These are phyloP conservation scores for Philereme vetulata DNA, from an alignment of 2,888 invertebrate genomes.

Conservation along the genomic window DNA sequence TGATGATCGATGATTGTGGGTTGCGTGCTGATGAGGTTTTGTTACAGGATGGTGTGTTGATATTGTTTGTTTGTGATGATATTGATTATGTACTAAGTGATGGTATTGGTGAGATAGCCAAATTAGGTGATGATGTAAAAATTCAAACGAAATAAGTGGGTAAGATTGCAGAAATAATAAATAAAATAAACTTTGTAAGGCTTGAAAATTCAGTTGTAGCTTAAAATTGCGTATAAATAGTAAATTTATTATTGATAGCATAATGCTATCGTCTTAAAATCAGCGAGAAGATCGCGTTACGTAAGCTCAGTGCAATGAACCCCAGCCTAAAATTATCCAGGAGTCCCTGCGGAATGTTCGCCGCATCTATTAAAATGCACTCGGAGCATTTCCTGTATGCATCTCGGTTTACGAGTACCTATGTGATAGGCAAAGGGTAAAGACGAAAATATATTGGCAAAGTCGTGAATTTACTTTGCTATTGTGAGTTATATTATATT, in stretches of 20 bases:
- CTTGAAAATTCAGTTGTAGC: too few species aligned
- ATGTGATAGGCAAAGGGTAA: constrained; percentile 21
- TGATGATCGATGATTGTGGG: constrained; percentile 38
- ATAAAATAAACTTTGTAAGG: too few species aligned
- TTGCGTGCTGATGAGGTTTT: constrained; percentile 46
- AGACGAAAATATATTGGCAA: constrained; percentile 9
- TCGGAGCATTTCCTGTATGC: constrained; percentile 65
- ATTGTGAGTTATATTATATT: background rate
- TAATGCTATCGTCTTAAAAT: constrained; percentile 30
- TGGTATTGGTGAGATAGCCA: background rate
- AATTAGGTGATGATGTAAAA: too few species aligned
- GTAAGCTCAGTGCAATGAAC: constrained; percentile 73
- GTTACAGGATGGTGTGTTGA: constrained; percentile 39
- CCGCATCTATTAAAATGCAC: constrained; percentile 70
- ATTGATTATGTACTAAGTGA: constrained; percentile 7
- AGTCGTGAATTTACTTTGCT: constrained; percentile 2
- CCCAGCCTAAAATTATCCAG: constrained; percentile 66
- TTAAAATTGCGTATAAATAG: background rate
- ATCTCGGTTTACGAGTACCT: constrained; percentile 36
- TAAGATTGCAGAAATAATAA: too few species aligned
- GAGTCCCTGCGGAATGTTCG: constrained; percentile 61
- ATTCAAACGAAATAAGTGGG: too few species aligned
- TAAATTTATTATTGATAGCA: background rate
- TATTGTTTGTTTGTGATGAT: constrained; percentile 12
- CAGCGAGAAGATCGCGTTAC: constrained; percentile 54